Evolutionary conservation across 1,140 invertebrate genomes (phyloP).

Genomic region (Drosophila fuyamai): DNA sequence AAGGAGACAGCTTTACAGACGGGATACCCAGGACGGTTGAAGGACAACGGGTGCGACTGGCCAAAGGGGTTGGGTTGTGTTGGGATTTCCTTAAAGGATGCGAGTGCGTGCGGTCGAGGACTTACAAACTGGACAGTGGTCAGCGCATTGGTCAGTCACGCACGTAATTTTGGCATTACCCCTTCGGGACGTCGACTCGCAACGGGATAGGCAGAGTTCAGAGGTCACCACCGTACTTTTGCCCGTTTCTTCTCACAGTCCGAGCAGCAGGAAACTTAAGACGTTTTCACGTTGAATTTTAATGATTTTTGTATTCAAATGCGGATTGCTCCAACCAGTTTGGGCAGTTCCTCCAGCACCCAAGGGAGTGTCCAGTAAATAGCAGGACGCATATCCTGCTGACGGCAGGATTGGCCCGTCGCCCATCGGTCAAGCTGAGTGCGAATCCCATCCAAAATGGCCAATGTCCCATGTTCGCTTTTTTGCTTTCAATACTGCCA

Average conservation of each 20-base stretch:
- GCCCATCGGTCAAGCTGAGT: slow-evolving; percentile 52
- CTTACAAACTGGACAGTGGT: slow-evolving; percentile 76
- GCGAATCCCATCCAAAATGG: slow-evolving; percentile 66
- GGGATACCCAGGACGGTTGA: slow-evolving; percentile 41
- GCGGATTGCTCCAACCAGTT: slow-evolving; percentile 61
- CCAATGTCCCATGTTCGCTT: slow-evolving; percentile 38
- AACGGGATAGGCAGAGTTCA: slow-evolving; percentile 72
- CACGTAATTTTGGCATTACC: slow-evolving; percentile 68
- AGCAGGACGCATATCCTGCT: slow-evolving; percentile 39
- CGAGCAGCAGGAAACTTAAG: slow-evolving; percentile 74
- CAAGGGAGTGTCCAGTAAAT: slow-evolving; percentile 59
- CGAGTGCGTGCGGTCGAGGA: slow-evolving; percentile 32
- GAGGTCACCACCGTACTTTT: slow-evolving; percentile 83
- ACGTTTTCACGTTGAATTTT: slow-evolving; percentile 79
- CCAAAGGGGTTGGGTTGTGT: slow-evolving; percentile 36
- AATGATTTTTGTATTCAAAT: slow-evolving; percentile 83
- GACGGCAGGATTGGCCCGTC: slow-evolving; percentile 50
- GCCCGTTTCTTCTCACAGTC: slow-evolving; percentile 77
- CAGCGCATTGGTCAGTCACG: slow-evolving; percentile 80
- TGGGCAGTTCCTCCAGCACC: slow-evolving; percentile 34
- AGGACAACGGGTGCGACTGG: slow-evolving; percentile 66
- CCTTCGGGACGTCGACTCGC: slow-evolving; percentile 47
- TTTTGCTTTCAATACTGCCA: slow-evolving; percentile 3
- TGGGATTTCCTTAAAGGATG: slow-evolving; percentile 57
- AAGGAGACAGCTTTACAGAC: slow-evolving; percentile 62